These are phyloP conservation scores for Chalcosyrphus nemorum DNA, from an alignment of 2,888 invertebrate species.

Conservation along the genomic window DNA sequence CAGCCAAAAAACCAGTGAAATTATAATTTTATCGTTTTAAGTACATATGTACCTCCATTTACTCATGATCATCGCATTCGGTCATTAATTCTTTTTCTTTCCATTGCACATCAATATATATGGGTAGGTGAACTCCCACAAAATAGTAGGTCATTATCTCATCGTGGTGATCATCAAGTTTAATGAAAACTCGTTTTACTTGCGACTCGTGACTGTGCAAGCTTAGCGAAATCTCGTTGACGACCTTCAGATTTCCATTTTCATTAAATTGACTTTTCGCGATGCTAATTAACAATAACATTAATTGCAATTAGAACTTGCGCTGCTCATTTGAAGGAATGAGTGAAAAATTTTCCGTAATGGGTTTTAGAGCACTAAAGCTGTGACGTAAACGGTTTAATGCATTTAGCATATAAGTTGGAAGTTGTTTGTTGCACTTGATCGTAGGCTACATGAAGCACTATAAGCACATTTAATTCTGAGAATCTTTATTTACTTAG, in stretches of 20 bases:
- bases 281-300: conserved; percentile 32
- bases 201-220: conserved; percentile 9
- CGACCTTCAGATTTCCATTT: conserved; percentile 32
- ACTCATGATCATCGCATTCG: not conserved
- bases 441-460: too few species aligned
- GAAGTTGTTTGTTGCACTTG: not conserved
- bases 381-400: not conserved
- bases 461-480: not conserved
- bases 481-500: not conserved
- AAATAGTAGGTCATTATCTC: not conserved
- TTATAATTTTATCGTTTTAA: not conserved
- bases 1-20: not conserved
- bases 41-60: not conserved
- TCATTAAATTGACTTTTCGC: conserved; percentile 26
- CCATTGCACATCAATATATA: not conserved
- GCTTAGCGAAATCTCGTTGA: conserved; percentile 9
- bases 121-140: not conserved
- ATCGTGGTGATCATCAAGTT: not conserved
- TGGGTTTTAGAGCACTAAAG: not conserved
- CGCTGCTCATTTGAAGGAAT: not conserved
- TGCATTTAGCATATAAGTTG: not conserved
- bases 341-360: not conserved
- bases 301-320: conserved; percentile 44
- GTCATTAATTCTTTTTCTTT: not conserved
- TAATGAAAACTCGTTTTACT: conserved; percentile 14